phyloP scores from a whole-genome alignment of 2,888 invertebrate species.

The Zootermopsis nevadensis region DNA sequence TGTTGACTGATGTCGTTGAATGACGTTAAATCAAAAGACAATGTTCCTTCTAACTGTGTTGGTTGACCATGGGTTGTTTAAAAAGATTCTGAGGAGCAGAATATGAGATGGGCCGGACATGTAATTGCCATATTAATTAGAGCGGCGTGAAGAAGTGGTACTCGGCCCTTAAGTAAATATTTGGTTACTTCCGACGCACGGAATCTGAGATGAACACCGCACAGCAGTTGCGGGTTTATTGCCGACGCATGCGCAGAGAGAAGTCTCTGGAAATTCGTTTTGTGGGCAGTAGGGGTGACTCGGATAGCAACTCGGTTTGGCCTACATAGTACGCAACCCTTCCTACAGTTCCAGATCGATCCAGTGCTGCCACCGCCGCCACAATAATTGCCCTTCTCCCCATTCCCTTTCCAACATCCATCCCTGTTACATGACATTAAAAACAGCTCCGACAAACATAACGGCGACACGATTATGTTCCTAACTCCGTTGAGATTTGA shows the following conservation, averaged over 20 bases:
- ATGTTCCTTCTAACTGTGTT: no score
- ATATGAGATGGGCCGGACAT: no score
- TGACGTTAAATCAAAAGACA: no score
- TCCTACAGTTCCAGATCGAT: slow-evolving; percentile 2
- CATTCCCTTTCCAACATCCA: not conserved
- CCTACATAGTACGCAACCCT: slow-evolving; percentile 2
- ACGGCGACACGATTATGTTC: no score
- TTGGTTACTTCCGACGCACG: not conserved
- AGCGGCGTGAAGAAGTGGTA: not conserved
- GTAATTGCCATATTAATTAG: no score
- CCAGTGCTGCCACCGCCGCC: not conserved
- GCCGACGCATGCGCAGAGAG: not conserved
- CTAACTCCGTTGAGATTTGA: no score
- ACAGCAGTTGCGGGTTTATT: not conserved
- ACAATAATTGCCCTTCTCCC: not conserved
- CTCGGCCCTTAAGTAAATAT: not conserved
- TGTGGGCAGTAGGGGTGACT: slow-evolving; percentile 7
- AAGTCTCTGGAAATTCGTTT: not conserved
- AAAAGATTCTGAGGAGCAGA: no score
- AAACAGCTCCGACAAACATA: not conserved
- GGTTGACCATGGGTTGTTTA: no score
- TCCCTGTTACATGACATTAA: not conserved
- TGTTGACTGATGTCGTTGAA: no score
- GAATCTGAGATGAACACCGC: not conserved
- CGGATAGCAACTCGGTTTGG: not conserved